Evolutionary conservation across 2,888 invertebrate genomes (phyloP).

Genomic region (Drosophila niveifrons): DNA sequence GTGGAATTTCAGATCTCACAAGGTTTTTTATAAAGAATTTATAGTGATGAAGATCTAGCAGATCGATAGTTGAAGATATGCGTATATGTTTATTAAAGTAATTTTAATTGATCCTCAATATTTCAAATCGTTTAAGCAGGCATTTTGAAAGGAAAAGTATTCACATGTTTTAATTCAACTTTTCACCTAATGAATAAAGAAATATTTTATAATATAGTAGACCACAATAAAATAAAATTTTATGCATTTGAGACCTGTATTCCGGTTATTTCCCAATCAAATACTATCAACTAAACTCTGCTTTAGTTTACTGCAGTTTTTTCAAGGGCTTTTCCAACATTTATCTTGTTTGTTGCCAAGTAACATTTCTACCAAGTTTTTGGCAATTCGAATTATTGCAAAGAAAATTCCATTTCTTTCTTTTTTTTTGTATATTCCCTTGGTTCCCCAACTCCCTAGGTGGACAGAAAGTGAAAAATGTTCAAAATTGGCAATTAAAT

Average conservation of each 20-base stretch:
- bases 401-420: conserved; percentile 47
- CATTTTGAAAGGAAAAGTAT: too few relatives aligned
- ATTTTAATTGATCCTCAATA: not conserved
- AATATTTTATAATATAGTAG: too few relatives aligned
- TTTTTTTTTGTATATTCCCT: not conserved
- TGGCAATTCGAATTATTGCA: conserved; percentile 22
- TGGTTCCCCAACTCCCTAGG: conserved; percentile 21
- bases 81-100: not conserved
- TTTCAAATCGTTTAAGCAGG: not conserved
- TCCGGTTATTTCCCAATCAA: not conserved
- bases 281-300: not conserved
- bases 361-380: conserved; percentile 21
- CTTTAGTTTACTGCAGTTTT: not conserved
- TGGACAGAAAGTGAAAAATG: conserved; percentile 65
- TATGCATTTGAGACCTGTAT: too few relatives aligned
- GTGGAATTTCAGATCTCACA: not conserved
- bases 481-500: conserved; percentile 72
- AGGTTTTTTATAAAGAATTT: not conserved
- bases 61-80: too few relatives aligned
- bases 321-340: conserved; percentile 28
- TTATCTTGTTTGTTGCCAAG: conserved; percentile 20
- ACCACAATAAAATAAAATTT: too few relatives aligned
- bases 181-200: too few relatives aligned
- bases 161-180: too few relatives aligned
- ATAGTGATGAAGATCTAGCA: too few relatives aligned